Conservation (phyloP, 2,113 vertebrate genomes). For the Ranitomeya imitator region DNA sequence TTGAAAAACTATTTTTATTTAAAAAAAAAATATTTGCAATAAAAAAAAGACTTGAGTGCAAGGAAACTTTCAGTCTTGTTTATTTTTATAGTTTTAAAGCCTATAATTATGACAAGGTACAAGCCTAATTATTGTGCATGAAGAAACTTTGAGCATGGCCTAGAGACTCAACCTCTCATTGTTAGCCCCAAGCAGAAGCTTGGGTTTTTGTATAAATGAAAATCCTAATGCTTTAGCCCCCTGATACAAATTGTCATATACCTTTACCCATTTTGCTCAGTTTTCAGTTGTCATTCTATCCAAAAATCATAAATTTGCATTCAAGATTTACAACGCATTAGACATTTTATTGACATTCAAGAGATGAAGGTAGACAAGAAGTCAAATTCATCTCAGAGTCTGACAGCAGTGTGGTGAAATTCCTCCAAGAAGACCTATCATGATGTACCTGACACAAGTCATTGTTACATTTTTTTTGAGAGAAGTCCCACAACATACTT, state of each 20-base stretch:
- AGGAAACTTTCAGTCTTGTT: neutral
- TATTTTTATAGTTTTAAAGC: too few relatives aligned
- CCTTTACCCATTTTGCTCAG: neutral
- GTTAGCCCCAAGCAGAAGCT: neutral
- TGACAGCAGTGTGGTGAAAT: neutral
- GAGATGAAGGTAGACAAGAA: neutral
- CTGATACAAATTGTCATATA: neutral
- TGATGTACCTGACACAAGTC: conserved; percentile 26
- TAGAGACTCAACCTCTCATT: neutral
- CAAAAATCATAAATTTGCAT: neutral
- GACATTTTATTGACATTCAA: neutral
- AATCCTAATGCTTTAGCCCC: neutral
- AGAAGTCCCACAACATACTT: neutral
- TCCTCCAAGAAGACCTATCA: neutral
- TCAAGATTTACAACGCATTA: neutral
- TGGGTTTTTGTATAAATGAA: neutral
- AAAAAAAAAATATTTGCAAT: too few relatives aligned
- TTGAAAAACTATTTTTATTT: too few relatives aligned
- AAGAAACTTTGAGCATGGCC: neutral
- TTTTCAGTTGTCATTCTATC: neutral
- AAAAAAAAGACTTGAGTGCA: neutral
- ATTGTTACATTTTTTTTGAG: neutral
- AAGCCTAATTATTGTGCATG: neutral
- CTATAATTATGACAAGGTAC: neutral
- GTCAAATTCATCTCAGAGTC: neutral